A percentile compares a stretch with the other conserved stretches of the same genome.
Evolutionary conservation across 2,888 invertebrate species (phyloP).

Genomic region (Drosophila dives): DNA sequence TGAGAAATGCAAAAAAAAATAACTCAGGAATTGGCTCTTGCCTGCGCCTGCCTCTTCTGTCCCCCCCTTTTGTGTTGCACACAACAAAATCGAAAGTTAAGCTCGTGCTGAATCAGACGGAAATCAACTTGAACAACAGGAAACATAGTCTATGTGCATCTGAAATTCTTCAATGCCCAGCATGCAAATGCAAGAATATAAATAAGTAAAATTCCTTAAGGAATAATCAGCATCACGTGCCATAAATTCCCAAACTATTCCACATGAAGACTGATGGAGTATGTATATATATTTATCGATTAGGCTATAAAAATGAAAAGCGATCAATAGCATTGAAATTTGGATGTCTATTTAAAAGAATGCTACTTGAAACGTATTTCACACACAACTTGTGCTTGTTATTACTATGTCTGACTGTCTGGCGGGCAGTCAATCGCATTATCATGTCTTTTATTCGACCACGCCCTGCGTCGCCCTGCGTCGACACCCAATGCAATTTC

Average conservation of each 20-base stretch:
- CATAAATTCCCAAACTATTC: neutral
- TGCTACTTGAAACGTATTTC: neutral
- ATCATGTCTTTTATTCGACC: constrained; percentile 32
- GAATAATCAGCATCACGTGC: constrained; percentile 1
- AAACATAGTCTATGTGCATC: constrained; percentile 37
- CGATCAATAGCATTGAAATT: neutral
- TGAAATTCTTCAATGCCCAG: constrained; percentile 24
- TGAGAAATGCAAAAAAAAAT: constrained; percentile 49
- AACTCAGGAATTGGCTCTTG: constrained; percentile 36
- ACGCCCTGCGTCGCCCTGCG: constrained; percentile 6
- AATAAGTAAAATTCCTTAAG: constrained; percentile 52
- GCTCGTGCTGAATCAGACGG: constrained; percentile 47
- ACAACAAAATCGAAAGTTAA: constrained; percentile 65
- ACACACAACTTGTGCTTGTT: constrained; percentile 7
- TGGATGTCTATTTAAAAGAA: neutral
- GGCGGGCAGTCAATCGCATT: constrained; percentile 44
- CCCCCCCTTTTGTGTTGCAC: neutral
- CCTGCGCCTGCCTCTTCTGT: neutral
- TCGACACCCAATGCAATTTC: constrained; percentile 41
- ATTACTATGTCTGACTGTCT: constrained; percentile 15
- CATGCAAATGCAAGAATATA: constrained; percentile 47
- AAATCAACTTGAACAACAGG: constrained; percentile 71
- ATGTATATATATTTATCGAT: neutral
- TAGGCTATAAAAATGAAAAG: neutral
- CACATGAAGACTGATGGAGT: neutral